Base-by-base conservation (phyloP, 2,113 vertebrate genomes). In the Oryzias celebensis region DNA sequence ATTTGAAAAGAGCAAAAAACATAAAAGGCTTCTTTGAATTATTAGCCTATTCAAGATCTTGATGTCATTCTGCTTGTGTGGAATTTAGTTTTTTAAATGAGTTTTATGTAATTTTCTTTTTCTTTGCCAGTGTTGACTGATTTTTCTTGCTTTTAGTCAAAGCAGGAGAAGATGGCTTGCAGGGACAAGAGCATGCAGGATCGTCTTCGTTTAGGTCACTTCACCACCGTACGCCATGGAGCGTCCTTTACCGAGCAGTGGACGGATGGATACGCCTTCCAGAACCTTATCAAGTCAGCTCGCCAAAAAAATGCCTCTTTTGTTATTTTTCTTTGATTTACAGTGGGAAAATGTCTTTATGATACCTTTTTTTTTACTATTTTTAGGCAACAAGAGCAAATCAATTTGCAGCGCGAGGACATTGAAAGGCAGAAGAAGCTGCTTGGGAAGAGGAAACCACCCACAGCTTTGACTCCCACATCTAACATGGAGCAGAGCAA, bases 141-240 rank as follows among this genome's bases (percentile, higher is more conserved):
- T 57, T 45, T 2, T 17, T 46, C 71, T 22, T 16, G 15, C 69
- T 36, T 36, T 36, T 36, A 98, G 96, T 96, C 95, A 36, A 97
- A 97, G 81, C 95, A 96, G 85, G 96, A 98, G 87, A 98, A 98
- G 86, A 95, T 94, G 92, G 91, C 95, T 0, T 97, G 95, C 82
- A 90, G 96, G 77, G 96, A 98, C 84, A 98, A 98, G 83, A 98
- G 96, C 88, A 98, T 98, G 96, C 96, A 98, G 84, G 96, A 98
- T 72, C 93, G 96, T 4, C 87, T 98, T 62, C 91, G 96, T 54
- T 83, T 98, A 74, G 96, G 96, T 22, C 96, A 98, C 80, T 98
- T 98, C 87, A 96, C 95, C 24, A 98, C 96, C 0, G 96, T 98
- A 55, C 90, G 96, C 54, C 96, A 98, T 0, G 96, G 96, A 12